Base-by-base conservation (phyloP, 2,797 vertebrate species). In the Amazona finschi region DNA sequence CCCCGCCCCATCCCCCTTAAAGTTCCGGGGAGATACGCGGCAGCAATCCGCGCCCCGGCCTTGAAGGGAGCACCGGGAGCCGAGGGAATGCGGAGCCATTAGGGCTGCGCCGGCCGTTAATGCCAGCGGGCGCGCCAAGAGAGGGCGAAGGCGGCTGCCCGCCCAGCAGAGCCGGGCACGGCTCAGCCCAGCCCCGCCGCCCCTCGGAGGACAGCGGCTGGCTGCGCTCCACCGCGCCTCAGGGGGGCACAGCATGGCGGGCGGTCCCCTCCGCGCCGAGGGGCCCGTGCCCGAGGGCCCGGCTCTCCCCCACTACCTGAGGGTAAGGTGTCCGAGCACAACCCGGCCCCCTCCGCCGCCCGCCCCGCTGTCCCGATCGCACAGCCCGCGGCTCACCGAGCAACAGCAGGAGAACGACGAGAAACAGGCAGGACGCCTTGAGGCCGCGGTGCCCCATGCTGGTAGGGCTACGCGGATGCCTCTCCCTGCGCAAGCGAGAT, bases 381-480 rank as follows among this genome's bases (percentile, higher is more conserved):
- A 21, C 78, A 50, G 19, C 31, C 86, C 71, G 76, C 52, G 15
- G 39, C 96, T 96, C 86, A 96, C 96, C 44, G 21, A 92, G 87
- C 57, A 96, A 91, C 38, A 93, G 73, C 74, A 94, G 80, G 38
- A 91, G 7, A 21, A 87, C 81, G 27, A 89, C 81, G 18, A 75
- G 83, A 66, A 65, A 74, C 90, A 83, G 79, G 89, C 93, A 70
- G 55, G 41, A 78, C 86, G 20, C 73, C 22, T 73, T 52, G n/a
- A 87, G 75, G 64, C 78, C 78, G 75, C 85, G 70, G 52, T 61
- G 92, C 80, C 96, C 93, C 96, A 96, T 96, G 36, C 92, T 31
- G 44, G 64, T 79, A 36, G 80, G 46, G 61, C 67, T 77, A 78
- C 81, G 53, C 58, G 61, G 66, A 43, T 11, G 55, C 76, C 50